Evolutionary conservation across 2,888 invertebrate species (phyloP), one percentile per base, ranked within the genome.

Genomic region (Dromius quadrimaculatus): DNA sequence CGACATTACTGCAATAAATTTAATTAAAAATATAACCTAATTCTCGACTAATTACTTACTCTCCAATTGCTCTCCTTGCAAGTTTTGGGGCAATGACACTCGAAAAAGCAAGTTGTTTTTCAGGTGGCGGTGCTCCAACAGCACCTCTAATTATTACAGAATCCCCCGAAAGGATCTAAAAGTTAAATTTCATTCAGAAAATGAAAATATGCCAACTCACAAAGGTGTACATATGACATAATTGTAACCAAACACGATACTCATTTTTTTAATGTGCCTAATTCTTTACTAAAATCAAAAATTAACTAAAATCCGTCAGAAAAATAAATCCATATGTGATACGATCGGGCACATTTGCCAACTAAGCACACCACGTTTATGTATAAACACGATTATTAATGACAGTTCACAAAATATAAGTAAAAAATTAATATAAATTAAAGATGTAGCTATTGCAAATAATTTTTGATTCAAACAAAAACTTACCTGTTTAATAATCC

Each of bases 81-180:
- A 98, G 86, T 84, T 96, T 94, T 13, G 98, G 98, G 65, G 98
- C 98, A 73, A 89, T 89, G 75, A 99, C 90, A 81, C 94, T 94
- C 28, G 96, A 94, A 75, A 99, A 89, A 74, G 92, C 92, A 63
- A 99, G 88, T 75, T 93, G 92, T 83, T 93, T 92, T 84, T 98
- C 98, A 72, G 93, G 94, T 61, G 93, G 92, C 41, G 98, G 97
- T 34, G 95, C 95, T 13, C 95, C 94, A 0, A 92, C 92, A 74
- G 90, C 87, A 73, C 91, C 95, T 79, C 97, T 88, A 76, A 99
- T 93, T 57, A 97, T 91, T 71, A 99, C 88, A 71, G 97, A 93
- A 84, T 99, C 99, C 71, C 98, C 99, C 72, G 98, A 98, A 73
- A 95, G 87, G 73, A 98, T 92, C 98, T 98, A 75, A 54, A 85